Evolutionary conservation across 1,140 invertebrate genomes (phyloP), one percentile per base, ranked within the genome.

Genomic region (Platorchestia sp.): DNA sequence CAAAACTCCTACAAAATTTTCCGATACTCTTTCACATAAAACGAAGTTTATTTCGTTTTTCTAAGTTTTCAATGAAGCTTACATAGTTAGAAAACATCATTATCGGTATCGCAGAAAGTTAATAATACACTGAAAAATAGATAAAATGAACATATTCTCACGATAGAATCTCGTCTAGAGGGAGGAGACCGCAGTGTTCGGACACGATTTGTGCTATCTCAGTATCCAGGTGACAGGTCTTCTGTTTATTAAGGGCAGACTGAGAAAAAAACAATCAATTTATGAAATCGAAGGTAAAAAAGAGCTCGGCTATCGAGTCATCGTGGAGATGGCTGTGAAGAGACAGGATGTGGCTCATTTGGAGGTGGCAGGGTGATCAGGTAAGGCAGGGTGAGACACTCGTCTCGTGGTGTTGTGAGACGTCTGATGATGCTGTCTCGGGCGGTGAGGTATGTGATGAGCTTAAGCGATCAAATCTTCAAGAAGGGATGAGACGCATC

Each of bases 261-360:
- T 41, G 41, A 75, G 27, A 27, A 75, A 75, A 89, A 89, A 89
- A 89, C n/a, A 89, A 42, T 89, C 87, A 89, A 89, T 89, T 44
- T 89, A 42, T 89, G 41, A 89, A 89, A 44, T 89, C 43, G 87
- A 42, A 44, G 87, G 87, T 41, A 89, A 89, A 42, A 89, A 89
- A 42, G 41, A 89, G 41, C 41, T 41, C n/a, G 1, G 87, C 41
- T 89, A 89, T 89, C 87, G 87, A 89, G 87, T 89, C 87, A 89
- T 89, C 87, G 41, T 89, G 7, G 87, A 41, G 87, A 89, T 89
- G 5, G 43, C 87, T 89, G 87, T 16, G 87, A 89, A 89, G 87
- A 42, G 87, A 44, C 87, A 89, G 87, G 87, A 89, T 42, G 41
- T 27, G n/a, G 87, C 87, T 89, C 87, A 89, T 89, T 89, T 89